Evolutionary conservation across 2,113 vertebrate genomes (phyloP), one percentile per base, ranked within the genome.

Genomic region (Nettapus auritus): DNA sequence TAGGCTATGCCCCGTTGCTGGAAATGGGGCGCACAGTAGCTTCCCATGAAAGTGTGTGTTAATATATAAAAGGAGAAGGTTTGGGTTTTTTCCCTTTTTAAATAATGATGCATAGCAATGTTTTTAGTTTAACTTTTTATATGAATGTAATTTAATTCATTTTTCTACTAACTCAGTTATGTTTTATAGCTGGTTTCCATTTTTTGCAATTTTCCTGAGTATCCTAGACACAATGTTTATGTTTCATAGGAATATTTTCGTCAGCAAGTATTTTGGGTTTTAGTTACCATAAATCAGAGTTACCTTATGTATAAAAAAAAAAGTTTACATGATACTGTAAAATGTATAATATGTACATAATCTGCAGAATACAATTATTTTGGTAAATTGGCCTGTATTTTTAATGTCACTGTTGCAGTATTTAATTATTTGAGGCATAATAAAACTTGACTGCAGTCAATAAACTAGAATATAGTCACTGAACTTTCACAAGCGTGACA

Each of bases 331-430:
- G 97, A 97, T 95, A 86, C 76, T 98, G 98, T 98, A 98, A 98
- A 98, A 97, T 98, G 98, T 98, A 98, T 98, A 84, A 98, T 98
- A 98, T 98, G 98, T 98, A 98, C 90, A 98, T 98, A 98, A 97
- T 97, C 97, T 96, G 97, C 97, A 98, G 96, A 98, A 98, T 97
- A 97, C 98, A 97, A 97, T 97, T 98, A 98, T 98, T 98, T 98
- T 98, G 98, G 92, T 98, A 98, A 98, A 97, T 97, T 97, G 96
- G 97, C 97, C 97, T 98, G 98, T 98, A 98, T 98, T 98, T 98
- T 98, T 98, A 98, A 97, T 98, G 97, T 97, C 89, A 96, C 55
- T 34, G 90, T 97, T 96, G 78, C 93, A 85, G 91, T 98, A 98
- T 98, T 98, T 98, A 98, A 98, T 98, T 98, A 98, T 98, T 97